Conservation (phyloP, 2,797 vertebrate species). For the Acanthurus leucopareius region DNA sequence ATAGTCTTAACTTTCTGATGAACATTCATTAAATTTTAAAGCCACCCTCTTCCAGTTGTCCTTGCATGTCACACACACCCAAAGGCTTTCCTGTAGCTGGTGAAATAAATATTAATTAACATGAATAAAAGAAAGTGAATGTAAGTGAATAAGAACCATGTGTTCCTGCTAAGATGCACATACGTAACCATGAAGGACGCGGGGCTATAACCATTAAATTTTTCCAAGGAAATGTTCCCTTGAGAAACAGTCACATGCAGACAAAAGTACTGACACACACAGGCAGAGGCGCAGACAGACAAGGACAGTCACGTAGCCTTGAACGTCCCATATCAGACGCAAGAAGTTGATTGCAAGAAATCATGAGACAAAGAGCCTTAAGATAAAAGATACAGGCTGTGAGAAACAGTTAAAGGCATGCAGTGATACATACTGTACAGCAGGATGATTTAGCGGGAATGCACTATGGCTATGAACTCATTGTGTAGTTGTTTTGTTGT, state of each 20-base stretch:
- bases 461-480: neutral
- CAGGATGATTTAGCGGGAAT: neutral
- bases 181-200: conserved; percentile 9
- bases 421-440: conserved; percentile 6
- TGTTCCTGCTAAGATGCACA: conserved; percentile 20
- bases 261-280: conserved; percentile 32
- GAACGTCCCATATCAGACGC: conserved; percentile 22
- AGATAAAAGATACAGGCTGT: conserved; percentile 48
- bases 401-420: conserved; percentile 31
- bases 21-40: conserved; percentile 5
- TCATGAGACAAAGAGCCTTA: conserved; percentile 41
- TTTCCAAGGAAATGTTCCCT: conserved; percentile 49
- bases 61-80: conserved; percentile 9
- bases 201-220: conserved; percentile 11
- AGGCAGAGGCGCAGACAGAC: neutral
- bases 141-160: neutral
- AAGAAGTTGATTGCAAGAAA: conserved; percentile 32
- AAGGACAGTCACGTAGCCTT: conserved; percentile 43
- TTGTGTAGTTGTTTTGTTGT: neutral
- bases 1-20: neutral
- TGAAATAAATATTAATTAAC: conserved; percentile 27
- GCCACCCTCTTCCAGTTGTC: conserved; percentile 2
- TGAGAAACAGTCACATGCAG: conserved; percentile 63
- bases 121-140: conserved; percentile 4
- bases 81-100: conserved; percentile 3